Base-by-base conservation (phyloP, 2,888 invertebrate species). In the Trilocha varians region DNA sequence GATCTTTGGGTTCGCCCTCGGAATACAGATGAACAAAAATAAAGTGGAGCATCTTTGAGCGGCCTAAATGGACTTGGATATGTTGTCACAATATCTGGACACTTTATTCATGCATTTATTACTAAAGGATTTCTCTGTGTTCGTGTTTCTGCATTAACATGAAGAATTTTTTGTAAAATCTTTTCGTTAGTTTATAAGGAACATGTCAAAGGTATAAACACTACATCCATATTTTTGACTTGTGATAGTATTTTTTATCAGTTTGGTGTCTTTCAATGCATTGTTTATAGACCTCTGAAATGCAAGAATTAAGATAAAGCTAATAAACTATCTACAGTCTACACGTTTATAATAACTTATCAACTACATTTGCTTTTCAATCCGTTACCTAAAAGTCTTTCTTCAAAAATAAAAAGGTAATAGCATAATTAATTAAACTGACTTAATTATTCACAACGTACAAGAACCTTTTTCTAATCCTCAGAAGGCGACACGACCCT, bases 11-110 rank as follows among this genome's bases (percentile, higher is more conserved):
- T 42, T 46, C 55, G 56, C 57, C 53, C 44, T 42, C 53, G 50
- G 76, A 74, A 78, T 77, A 76, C 67, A 71, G 65, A 77, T 78
- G 70, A 69, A 69, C 61, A 60, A 61, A 68, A 63, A 66, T 67
- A 70, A 65, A 68, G 66, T 67, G 58, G 51, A 62, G 58, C 56
- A 65, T 63, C 63, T 54, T 52, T 54, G 53, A 61, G 61, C 65
- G 55, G 55, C 52, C 56, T 51, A 63, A 70, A 70, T 64, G 62
- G 65, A 65, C 64, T 68, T 59, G 50, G 56, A 59, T 68, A 65
- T 62, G 53, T 55, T 62, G 61, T 57, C 61, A 60, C 59, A 59
- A 55, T 62, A 65, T 59, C 59, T 52, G 5, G 6, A 9, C 25
- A 25, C 6, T 11, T 9, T 25, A 25, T 25, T 18, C 8, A 25